Percentiles rank a stretch among this genome's conserved stretches.
Conservation (phyloP, 2,888 invertebrate species). For the Melieria picta region DNA sequence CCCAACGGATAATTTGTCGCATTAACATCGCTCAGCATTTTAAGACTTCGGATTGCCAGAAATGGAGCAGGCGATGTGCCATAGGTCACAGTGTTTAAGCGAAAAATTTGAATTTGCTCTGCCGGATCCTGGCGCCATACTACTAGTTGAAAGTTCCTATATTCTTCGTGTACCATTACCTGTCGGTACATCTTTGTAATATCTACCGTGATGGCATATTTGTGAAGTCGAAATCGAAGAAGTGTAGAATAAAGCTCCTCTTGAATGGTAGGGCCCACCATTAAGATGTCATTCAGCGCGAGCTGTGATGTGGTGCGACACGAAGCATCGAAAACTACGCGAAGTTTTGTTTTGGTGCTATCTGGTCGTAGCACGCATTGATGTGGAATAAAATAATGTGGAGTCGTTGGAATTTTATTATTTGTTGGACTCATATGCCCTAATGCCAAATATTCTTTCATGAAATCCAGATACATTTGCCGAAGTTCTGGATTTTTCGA, state of each 20-base stretch:
- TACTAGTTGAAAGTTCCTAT: conserved; percentile 27
- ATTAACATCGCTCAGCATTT: conserved; percentile 34
- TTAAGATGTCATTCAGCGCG: conserved; percentile 39
- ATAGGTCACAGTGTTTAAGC: conserved; percentile 29
- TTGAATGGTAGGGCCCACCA: conserved; percentile 34
- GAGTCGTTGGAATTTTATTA: conserved; percentile 1
- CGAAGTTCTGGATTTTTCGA: conserved; percentile 23
- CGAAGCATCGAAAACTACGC: conserved; percentile 41
- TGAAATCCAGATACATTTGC: neutral
- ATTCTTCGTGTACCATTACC: conserved; percentile 12
- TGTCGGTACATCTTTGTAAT: conserved; percentile 34
- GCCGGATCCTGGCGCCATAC: conserved; percentile 18
- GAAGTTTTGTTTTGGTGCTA: conserved; percentile 36
- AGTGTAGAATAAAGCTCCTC: neutral
- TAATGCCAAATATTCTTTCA: too few relatives aligned
- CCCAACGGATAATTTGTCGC: conserved; percentile 37
- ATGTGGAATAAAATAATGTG: conserved; percentile 40
- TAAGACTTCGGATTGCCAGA: conserved; percentile 29
- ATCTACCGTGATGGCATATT: conserved; percentile 15
- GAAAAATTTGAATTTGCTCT: conserved; percentile 15
- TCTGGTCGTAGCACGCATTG: conserved; percentile 34
- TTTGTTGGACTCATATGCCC: too few relatives aligned
- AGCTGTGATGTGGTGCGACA: conserved; percentile 29
- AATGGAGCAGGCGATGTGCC: conserved; percentile 39
- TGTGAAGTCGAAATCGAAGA: neutral